These are phyloP conservation scores for Labroides dimidiatus DNA, from an alignment of 2,797 vertebrate species.

Conservation along the genomic window DNA sequence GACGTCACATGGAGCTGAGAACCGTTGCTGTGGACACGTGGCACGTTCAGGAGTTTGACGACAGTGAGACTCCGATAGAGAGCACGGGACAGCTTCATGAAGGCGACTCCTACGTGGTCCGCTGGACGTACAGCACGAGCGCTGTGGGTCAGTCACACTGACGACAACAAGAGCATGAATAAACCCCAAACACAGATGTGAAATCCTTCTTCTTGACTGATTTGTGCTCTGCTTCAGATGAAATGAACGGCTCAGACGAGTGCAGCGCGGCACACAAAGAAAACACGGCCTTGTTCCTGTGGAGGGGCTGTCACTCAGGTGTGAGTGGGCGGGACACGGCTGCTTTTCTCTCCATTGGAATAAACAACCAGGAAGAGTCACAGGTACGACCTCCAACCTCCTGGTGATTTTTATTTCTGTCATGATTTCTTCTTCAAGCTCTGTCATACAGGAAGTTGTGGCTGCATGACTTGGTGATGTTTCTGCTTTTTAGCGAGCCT, in stretches of 20 bases:
- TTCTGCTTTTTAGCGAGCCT: too few species aligned
- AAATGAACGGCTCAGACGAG: constrained; percentile 43
- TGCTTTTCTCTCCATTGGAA: constrained; percentile 76
- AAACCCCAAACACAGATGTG: neutral
- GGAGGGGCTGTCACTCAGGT: constrained; percentile 79
- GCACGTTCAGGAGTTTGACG: constrained; percentile 79
- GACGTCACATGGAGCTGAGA: constrained; percentile 64
- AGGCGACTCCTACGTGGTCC: constrained; percentile 81
- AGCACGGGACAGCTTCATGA: constrained; percentile 83
- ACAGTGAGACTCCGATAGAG: constrained; percentile 70
- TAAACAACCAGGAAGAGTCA: constrained; percentile 64
- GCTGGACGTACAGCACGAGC: constrained; percentile 80
- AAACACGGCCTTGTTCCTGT: constrained; percentile 79
- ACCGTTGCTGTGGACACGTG: constrained; percentile 79
- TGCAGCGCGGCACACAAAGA: constrained; percentile 38
- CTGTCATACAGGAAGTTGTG: too few species aligned
- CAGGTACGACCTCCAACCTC: constrained; percentile 71
- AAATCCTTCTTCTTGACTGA: neutral
- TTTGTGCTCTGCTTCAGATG: constrained; percentile 30
- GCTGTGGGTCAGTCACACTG: constrained; percentile 61
- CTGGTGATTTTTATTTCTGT: too few species aligned
- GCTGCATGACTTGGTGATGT: too few species aligned
- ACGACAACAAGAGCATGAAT: neutral
- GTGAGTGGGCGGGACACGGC: constrained; percentile 76
- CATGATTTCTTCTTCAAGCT: too few species aligned